phyloP scores from a whole-genome alignment of 2,113 vertebrate species.

The Trematomus loennbergii region DNA sequence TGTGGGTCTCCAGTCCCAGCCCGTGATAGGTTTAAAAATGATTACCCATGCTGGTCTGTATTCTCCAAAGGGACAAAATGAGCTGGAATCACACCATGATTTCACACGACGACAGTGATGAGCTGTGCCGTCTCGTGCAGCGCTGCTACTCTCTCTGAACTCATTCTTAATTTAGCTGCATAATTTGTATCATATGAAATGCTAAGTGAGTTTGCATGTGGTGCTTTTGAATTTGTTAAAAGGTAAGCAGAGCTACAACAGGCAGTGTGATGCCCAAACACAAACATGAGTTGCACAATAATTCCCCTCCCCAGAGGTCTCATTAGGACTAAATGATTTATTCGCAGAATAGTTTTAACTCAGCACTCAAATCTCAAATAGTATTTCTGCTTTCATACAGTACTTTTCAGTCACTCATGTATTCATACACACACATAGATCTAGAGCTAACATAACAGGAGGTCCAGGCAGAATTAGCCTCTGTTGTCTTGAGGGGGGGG shows the following conservation, averaged over 20 bases:
- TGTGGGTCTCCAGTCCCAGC: not conserved
- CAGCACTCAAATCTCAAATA: not conserved
- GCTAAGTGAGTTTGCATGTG: conserved; percentile 17
- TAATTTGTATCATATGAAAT: conserved; percentile 26
- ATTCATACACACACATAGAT: conserved; percentile 13
- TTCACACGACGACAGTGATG: conserved; percentile 13
- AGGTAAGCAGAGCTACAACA: conserved; percentile 45
- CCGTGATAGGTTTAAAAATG: conserved; percentile 3
- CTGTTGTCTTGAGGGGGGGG: not conserved
- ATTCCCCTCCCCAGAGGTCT: conserved; percentile 53
- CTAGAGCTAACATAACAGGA: conserved; percentile 14
- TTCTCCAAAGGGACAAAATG: conserved; percentile 3
- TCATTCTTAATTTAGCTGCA: conserved; percentile 24
- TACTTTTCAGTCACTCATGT: not conserved
- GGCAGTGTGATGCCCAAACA: conserved; percentile 18
- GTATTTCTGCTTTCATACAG: not conserved
- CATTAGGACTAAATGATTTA: conserved; percentile 62
- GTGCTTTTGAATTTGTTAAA: conserved; percentile 34
- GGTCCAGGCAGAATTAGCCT: conserved; percentile 20
- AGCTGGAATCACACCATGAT: conserved; percentile 8
- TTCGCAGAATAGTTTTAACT: conserved; percentile 29
- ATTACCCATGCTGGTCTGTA: not conserved
- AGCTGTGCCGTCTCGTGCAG: not conserved
- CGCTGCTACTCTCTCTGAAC: conserved; percentile 5
- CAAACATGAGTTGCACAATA: conserved; percentile 43